Percentiles rank a stretch among this genome's conserved stretches.
These are phyloP conservation scores for Apocrypta bakeri DNA, from an alignment of 1,140 invertebrate genomes.

Conservation along the genomic window DNA sequence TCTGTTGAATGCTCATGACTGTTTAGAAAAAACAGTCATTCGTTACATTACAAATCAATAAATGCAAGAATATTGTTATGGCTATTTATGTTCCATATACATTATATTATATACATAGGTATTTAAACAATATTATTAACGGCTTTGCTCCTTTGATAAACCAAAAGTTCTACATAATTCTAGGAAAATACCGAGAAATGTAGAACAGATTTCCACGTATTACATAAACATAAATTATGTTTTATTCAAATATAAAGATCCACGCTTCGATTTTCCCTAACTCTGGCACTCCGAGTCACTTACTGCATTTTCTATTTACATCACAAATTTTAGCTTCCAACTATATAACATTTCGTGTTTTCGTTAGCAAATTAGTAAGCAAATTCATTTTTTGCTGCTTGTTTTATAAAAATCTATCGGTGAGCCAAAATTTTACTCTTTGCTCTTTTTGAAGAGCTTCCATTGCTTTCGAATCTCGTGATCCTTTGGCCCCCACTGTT, in stretches of 20 bases:
- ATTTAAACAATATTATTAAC: too few species aligned
- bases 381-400: neutral
- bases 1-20: too few species aligned
- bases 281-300: too few species aligned
- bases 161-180: too few species aligned
- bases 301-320: neutral
- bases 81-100: neutral
- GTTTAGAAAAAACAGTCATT: too few species aligned
- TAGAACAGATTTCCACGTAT: neutral
- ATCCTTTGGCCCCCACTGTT: conserved; percentile 78
- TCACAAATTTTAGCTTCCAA: neutral
- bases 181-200: too few species aligned
- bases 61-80: neutral
- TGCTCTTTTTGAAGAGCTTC: conserved; percentile 55
- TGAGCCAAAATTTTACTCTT: neutral
- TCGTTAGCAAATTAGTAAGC: too few species aligned
- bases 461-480: conserved; percentile 73
- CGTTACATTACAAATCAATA: neutral
- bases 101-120: neutral
- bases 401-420: neutral
- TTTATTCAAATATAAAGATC: neutral
- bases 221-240: neutral
- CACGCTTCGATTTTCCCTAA: neutral
- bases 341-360: neutral
- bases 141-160: too few species aligned